Base-by-base conservation (phyloP, 1,140 invertebrate species). In the Drosophila littoralis region DNA sequence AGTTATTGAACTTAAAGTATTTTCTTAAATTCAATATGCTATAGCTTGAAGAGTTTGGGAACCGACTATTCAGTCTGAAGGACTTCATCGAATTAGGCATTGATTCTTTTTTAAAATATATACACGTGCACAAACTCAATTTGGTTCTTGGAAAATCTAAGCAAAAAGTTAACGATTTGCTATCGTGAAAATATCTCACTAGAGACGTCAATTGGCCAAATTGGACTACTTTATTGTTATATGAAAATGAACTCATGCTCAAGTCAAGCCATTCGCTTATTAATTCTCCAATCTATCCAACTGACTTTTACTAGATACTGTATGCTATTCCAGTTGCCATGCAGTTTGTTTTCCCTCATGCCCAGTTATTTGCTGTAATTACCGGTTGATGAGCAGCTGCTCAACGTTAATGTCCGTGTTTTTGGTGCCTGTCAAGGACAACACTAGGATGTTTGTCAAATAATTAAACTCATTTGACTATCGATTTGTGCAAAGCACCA, bases 121-220 rank as follows among this genome's bases (percentile, higher is more conserved):
- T 17, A 17, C 17, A 17, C 17, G 17, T 17, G 17, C 17, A 75
- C 77, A 81, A 78, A 81, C 75, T 81, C 70, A 81, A 81, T 85
- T 77, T 67, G 66, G 32, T 63, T 68, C 58, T 42, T 33, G 32
- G 43, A 17, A 55, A 68, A 59, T 81, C 68, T 64, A 55, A 63
- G 81, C 77, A 63, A 74, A 76, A 77, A 77, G 50, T 66, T n/a
- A n/a, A n/a, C n/a, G n/a, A n/a, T 17, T 17, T 61, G 42, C 38
- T 57, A 46, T 75, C 40, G 15, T 43, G 13, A 10, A 42, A 55
- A 65, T 54, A 28, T 35, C 42, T 13, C 12, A n/a, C n/a, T n/a
- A n/a, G n/a, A 9, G 15, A 42, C 15, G 35, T 15, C n/a, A 17
- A 13, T n/a, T n/a, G 35, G 45, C n/a, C 6, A 32, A 50, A 50